Conservation (phyloP, 1,140 invertebrate species). For the Amphibalanus amphitrite region DNA sequence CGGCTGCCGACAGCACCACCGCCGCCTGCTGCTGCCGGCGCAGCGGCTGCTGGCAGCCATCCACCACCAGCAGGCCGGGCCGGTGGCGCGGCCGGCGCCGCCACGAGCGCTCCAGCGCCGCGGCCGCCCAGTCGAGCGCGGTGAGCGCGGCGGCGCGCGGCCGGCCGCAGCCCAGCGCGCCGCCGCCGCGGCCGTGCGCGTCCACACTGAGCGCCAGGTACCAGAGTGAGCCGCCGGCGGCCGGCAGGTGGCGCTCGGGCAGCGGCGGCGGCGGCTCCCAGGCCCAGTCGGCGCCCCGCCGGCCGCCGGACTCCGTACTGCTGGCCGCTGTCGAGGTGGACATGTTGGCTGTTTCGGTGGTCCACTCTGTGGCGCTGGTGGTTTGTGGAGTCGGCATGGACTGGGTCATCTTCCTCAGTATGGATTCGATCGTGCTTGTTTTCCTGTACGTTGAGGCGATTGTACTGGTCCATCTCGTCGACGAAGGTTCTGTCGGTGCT, state of each 20-base stretch:
- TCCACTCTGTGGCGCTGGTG: no score
- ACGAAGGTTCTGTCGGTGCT: no score
- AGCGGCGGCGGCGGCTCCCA: not conserved
- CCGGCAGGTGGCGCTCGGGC: not conserved
- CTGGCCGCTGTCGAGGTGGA: not conserved
- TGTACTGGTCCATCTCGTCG: no score
- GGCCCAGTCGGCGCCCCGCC: no score
- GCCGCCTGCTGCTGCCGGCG: not conserved
- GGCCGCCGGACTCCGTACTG: not conserved
- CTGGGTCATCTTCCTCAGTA: no score
- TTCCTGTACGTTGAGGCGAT: no score
- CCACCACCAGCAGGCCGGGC: not conserved
- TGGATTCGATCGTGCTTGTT: no score
- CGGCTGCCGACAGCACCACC: not conserved
- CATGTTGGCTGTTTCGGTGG: no score
- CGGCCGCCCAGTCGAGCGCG: not conserved
- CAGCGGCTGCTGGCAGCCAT: not conserved
- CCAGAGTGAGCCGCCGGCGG: no score
- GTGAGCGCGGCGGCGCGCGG: not conserved
- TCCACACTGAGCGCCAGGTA: not conserved
- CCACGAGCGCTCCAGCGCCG: not conserved
- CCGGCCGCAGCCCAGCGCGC: not conserved
- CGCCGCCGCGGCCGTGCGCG: no score
- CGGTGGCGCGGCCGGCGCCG: no score
- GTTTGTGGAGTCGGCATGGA: no score